Evolutionary conservation across 1,140 invertebrate species (phyloP).

Genomic region (Atta cephalotes): DNA sequence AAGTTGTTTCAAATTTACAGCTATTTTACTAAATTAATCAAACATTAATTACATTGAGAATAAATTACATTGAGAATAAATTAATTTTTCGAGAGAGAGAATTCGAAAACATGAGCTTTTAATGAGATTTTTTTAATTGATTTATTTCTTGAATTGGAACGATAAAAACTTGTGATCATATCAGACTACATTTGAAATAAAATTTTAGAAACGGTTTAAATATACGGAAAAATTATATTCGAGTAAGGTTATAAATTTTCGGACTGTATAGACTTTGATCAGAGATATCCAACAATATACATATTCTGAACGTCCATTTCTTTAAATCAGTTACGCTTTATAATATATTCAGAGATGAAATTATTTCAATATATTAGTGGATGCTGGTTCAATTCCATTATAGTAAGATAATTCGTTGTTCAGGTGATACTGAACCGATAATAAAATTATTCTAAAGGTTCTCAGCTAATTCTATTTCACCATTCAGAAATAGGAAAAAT

Average conservation of each 20-base stretch:
- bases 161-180: background rate
- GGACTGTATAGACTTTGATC: conserved; percentile 20
- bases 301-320: conserved; percentile 72
- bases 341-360: conserved; percentile 77
- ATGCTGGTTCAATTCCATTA: conserved; percentile 53
- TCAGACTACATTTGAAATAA: background rate
- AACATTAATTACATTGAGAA: background rate
- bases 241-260: background rate
- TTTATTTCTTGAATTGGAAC: background rate
- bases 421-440: background rate
- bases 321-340: conserved; percentile 75
- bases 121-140: background rate
- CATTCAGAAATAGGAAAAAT: conserved; percentile 2
- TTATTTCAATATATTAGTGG: conserved; percentile 75
- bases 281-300: conserved; percentile 70
- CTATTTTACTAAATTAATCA: background rate
- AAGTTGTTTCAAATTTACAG: background rate
- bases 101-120: background rate
- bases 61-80: background rate
- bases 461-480: conserved; percentile 1
- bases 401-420: conserved; percentile 20
- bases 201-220: background rate
- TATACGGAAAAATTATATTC: background rate
- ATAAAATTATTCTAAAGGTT: conserved; percentile 44
- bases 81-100: background rate